A percentile compares a stretch with the other conserved stretches of the same genome.
Evolutionary conservation across 2,888 invertebrate species (phyloP).

Genomic region (Athrips mouffetella): DNA sequence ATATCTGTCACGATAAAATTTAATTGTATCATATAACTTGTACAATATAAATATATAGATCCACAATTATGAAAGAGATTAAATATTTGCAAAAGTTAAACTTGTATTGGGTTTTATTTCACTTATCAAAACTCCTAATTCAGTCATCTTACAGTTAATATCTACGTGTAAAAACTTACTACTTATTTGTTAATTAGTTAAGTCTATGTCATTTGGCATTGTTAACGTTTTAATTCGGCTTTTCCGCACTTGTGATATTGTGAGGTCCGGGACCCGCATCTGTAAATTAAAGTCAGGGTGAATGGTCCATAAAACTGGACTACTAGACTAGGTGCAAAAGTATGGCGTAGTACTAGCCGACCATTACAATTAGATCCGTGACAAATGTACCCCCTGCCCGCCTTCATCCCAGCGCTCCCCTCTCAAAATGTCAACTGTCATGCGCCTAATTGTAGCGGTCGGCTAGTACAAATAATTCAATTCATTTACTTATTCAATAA

Average conservation of each 20-base stretch:
- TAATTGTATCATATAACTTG: slow-evolving; percentile 76
- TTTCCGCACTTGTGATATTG: slow-evolving; percentile 54
- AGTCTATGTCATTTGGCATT: slow-evolving; percentile 28
- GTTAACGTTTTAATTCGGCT: slow-evolving; percentile 31
- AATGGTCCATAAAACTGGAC: no score
- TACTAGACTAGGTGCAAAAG: no score
- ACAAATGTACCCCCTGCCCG: no score
- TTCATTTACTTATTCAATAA: no score
- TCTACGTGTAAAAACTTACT: slow-evolving; percentile 42
- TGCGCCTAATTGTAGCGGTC: no score
- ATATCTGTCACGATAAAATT: slow-evolving; percentile 60
- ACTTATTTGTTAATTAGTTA: slow-evolving; percentile 38
- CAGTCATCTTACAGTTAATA: slow-evolving; percentile 45
- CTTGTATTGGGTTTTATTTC: slow-evolving; percentile 61
- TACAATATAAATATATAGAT: slow-evolving; percentile 79
- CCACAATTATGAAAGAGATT: slow-evolving; percentile 80
- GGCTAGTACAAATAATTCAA: no score
- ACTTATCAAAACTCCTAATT: slow-evolving; percentile 34
- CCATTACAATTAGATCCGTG: no score
- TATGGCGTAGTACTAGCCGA: no score
- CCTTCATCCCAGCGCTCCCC: no score
- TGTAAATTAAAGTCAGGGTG: slow-evolving; percentile 32
- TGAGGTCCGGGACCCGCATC: slow-evolving; percentile 80
- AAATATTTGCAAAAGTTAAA: slow-evolving; percentile 79
- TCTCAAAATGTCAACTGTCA: no score